Conservation (phyloP, 2,113 vertebrate species). For the Oreotragus oreotragus region DNA sequence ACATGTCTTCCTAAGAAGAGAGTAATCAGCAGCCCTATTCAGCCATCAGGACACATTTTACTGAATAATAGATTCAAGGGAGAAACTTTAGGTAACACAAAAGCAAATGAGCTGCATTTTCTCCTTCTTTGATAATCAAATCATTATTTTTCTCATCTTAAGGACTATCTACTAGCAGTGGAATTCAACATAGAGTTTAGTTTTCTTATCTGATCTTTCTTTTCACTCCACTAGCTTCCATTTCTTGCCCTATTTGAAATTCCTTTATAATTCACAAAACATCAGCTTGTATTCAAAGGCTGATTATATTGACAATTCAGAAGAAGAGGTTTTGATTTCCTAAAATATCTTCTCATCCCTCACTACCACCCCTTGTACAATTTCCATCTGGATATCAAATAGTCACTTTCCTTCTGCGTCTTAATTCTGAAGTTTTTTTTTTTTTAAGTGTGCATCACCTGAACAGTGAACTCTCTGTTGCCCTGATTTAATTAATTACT, state of each 20-base stretch:
- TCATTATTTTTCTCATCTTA: conserved; percentile 76
- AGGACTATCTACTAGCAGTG: conserved; percentile 71
- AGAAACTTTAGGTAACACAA: conserved; percentile 70
- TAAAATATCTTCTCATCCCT: neutral
- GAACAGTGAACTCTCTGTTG: conserved; percentile 44
- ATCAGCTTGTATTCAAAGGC: conserved; percentile 50
- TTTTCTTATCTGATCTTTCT: conserved; percentile 76
- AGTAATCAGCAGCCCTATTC: conserved; percentile 60
- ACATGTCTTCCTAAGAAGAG: conserved; percentile 20
- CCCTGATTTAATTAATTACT: conserved; percentile 63
- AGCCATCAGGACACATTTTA: conserved; percentile 60
- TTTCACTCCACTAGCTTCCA: conserved; percentile 69
- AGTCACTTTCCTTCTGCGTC: conserved; percentile 58
- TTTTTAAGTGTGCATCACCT: neutral
- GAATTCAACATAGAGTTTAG: conserved; percentile 77
- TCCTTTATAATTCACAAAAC: conserved; percentile 72
- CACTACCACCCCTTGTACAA: too few relatives aligned
- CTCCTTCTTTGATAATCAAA: conserved; percentile 75
- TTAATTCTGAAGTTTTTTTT: conserved; percentile 60
- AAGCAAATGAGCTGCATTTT: conserved; percentile 58
- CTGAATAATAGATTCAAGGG: conserved; percentile 69
- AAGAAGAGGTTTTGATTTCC: neutral
- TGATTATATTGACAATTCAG: conserved; percentile 61
- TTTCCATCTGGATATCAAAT: conserved; percentile 58
- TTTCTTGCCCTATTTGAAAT: conserved; percentile 75